Base-by-base conservation (phyloP, 1,140 invertebrate species). In the Nymphalis io region DNA sequence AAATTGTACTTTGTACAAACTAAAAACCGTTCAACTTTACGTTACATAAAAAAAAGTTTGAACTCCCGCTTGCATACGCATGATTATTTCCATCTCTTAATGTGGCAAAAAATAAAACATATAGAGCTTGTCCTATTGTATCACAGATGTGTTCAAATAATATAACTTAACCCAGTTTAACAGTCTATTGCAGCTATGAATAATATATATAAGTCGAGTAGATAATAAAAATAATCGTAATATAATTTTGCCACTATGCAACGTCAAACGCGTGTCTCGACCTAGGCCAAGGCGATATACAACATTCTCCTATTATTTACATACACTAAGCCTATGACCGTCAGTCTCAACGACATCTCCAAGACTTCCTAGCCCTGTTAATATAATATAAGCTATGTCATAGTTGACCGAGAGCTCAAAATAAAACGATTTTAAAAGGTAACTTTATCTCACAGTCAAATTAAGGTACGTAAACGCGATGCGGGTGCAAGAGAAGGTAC, bases 231-330 rank as follows among this genome's bases (percentile, higher is more conserved):
- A 18, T 20, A 20, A 51, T 69, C 73, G 58, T 71, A 75, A 76
- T 62, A 75, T 77, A 80, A 72, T 77, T 85, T 88, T 90, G 89
- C 87, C 84, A 90, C 84, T 83, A 70, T 80, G 81, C 80, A 73
- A 71, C 73, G 76, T 74, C 64, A 77, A 78, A 79, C 72, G 73
- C 68, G 71, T 84, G 88, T 88, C 71, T 89, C 84, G 83, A 88
- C 88, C 82, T 83, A 86, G 88, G 88, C 81, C 85, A 85, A 83
- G 88, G 87, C 88, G 76, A 80, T 83, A 51, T 87, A 88, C 81
- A 87, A 89, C 75, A 89, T 90, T 89, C 88, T 89, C 87, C 89
- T 91, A 90, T 84, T 90, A 91, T 91, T 88, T 91, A 91, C 88
- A 91, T 84, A 85, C 82, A 82, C 85, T 89, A 85, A 87, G 86